Base-by-base conservation (phyloP, 2,888 invertebrate species). In the Pycnomerus fuliginosus region DNA sequence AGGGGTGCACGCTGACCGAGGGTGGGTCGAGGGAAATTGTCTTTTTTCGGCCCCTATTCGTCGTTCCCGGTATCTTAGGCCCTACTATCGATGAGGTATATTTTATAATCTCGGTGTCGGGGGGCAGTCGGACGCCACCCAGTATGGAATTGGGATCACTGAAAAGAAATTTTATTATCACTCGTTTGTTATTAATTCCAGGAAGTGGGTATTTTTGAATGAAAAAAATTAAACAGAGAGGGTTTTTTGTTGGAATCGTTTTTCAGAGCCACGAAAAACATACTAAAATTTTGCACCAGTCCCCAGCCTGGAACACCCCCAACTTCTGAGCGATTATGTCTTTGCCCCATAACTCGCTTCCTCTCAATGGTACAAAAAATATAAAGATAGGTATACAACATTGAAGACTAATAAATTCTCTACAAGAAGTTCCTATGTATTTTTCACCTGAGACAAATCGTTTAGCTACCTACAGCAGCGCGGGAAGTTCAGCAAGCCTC, bases 61-160 rank as follows among this genome's bases (percentile, higher is more conserved):
- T 90, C 49, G 86, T 85, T 48, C 90, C 89, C 8, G 88, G 86
- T 53, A 87, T 80, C 80, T 90, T 90, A 42, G 90, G 89, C 46
- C 90, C 90, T 56, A 88, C 86, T 63, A 90, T 82, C 45, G 89
- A 89, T 55, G 90, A 90, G 54, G 90, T 90, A 70, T 90, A 90
- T 73, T 90, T 90, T 67, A 91, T 90, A 53, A 90, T 90, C 75
- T 91, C 90, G 29, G 90, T 91, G 67, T 90, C 90, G 23, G 90
- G 90, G 52, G 90, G 90, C 60, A 91, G 74, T 48, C 90, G 80
- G 32, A 90, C 90, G 22, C 86, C 87, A 47, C 90, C 90, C 66
- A 90, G 75, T 68, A 90, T 83, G 62, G 90, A 87, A 55, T 87
- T 82, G 47, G 88, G 86, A 74, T 89, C 89, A 75, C 87, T 90